Base-by-base conservation (phyloP, 2,888 invertebrate genomes). In the Auanema sp. region DNA sequence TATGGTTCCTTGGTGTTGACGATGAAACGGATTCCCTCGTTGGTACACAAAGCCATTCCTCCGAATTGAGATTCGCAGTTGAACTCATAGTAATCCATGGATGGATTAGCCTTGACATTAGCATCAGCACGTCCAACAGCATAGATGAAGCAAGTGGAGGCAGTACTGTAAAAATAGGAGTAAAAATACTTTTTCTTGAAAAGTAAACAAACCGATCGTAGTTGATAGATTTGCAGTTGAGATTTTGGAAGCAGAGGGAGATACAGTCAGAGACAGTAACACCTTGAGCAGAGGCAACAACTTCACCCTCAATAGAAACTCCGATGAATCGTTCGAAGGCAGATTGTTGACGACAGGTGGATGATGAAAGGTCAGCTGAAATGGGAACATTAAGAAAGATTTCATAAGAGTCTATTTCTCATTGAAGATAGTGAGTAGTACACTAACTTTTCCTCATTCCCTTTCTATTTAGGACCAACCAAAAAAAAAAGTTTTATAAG, bases 1-100 rank as follows among this genome's bases (percentile, higher is more conserved):
- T 83, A 83, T 12, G 83, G 83, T 54, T 83, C 83, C 66, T 84
- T 84, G 61, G 83, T 83, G 75, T 83, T 83, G 62, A 83, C 83
- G 64, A 84, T 84, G 76, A 83, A 83, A 11, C 83, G 74, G 62
- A 83, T 83, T 62, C 83, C 83, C 53, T 83, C 83, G 69, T 84
- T 83, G 33, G 83, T 83, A 69, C 83, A 83, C 51, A 84, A 69
- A 23, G 83, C 83, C 83, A 83, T 83, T 57, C 83, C 83, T 40
- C 83, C 83, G 68, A 83, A 83, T 62, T 84, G 83, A 11, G 83
- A 80, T 60, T 83, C 81, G 50, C 83, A 83, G 67, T 83, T 84
- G 79, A 84, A 83, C 69, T 83, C 83, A 72, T 83, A 83, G 67
- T 79, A 83, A 65, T 83, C 83, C 68, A 75, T 79, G 16, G 81